Base-by-base conservation (phyloP, 2,888 invertebrate genomes). In the Pemphredon lugubris region DNA sequence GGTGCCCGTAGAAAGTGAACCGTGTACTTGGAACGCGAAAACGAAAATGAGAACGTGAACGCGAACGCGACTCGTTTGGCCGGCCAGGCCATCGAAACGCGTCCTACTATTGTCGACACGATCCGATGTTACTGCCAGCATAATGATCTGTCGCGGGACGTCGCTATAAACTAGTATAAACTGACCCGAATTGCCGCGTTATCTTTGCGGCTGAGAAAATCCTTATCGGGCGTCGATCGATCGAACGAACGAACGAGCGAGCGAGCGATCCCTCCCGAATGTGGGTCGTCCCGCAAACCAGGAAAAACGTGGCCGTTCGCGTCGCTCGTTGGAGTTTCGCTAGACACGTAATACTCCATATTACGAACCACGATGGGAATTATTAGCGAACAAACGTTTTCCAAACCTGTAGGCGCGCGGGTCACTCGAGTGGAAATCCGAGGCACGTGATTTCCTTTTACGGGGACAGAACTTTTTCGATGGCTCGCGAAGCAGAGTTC, bases 1-100 rank as follows among this genome's bases (percentile, higher is more conserved):
- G 73, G 71, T 73, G 74, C 73, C 60, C 66, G 79, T 87, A 86
- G 87, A 87, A 87, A 87, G 87, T 84, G 86, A 87, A 83, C 82
- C 81, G 77, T 77, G 75, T 83, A 74, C 75, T 69, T 79, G 72
- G 66, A 73, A 72, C 73, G 58, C 59, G 67, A 73, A 66, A 60
- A 73, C 73, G 57, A 72, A 70, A 74, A 77, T 75, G 73, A 65
- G 73, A 75, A 79, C 73, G 71, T 51, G 58, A 74, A 73, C 45
- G 71, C 47, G 58, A 74, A 73, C 45, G 65, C 58, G 58, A 66
- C 63, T 45, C 63, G 75, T 75, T 47, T 54, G 39, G 40, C 60
- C 42, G 51, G 51, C 63, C 58, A 23, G 48, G 34, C 32, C 53
- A 26, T 74, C 69, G 34, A 67, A 72, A 77, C 64, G 64, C 60